These are phyloP conservation scores for Bombyx huttoni DNA, from an alignment of 2,888 invertebrate genomes.

Conservation along the genomic window DNA sequence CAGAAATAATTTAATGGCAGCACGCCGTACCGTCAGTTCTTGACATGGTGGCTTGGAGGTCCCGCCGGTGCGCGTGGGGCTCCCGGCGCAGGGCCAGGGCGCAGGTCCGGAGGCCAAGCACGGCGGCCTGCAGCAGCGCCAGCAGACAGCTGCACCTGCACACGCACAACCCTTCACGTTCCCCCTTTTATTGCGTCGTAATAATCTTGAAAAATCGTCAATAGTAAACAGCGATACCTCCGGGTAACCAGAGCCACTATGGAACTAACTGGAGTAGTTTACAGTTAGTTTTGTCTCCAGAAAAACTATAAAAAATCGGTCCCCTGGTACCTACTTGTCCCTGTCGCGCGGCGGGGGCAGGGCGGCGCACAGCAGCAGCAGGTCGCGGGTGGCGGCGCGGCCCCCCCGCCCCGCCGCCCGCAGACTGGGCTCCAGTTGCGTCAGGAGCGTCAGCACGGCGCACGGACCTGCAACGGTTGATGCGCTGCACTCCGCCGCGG, in stretches of 20 bases:
- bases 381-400: constrained; percentile 16
- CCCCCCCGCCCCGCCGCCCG: constrained; percentile 31
- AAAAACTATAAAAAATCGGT: not conserved
- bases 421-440: constrained; percentile 43
- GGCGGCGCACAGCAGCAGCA: constrained; percentile 24
- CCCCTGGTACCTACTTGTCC: constrained; percentile 15
- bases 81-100: constrained; percentile 24
- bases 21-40: too few species aligned
- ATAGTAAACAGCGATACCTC: too few species aligned
- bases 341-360: constrained; percentile 17
- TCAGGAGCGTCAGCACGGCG: constrained; percentile 43
- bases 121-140: constrained; percentile 38
- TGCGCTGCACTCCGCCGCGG: too few species aligned
- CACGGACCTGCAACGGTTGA: constrained; percentile 41
- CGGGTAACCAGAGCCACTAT: too few species aligned
- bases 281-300: too few species aligned
- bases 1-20: too few species aligned
- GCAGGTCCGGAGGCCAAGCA: constrained; percentile 42
- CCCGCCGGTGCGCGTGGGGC: too few species aligned
- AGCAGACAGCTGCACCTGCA: constrained; percentile 49
- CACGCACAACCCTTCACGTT: not conserved
- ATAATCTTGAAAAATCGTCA: too few species aligned
- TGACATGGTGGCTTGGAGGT: too few species aligned
- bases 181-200: too few species aligned
- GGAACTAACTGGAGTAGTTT: too few species aligned